These are phyloP conservation scores for Plebejus argus DNA, from an alignment of 2,888 invertebrate species.

Conservation along the genomic window DNA sequence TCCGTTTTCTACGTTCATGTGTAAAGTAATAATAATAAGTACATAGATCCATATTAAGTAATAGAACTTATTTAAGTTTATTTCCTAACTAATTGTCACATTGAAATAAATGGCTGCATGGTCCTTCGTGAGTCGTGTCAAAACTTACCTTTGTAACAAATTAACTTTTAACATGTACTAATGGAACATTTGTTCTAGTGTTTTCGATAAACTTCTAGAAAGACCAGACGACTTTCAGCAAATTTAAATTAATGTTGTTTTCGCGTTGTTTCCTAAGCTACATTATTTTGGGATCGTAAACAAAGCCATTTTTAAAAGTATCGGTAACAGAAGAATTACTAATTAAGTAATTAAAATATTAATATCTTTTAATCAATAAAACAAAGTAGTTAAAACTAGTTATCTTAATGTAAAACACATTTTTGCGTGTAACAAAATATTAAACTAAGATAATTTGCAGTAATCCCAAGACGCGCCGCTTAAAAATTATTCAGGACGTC, in stretches of 20 bases:
- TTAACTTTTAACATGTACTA: neutral
- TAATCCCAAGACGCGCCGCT: too few relatives aligned
- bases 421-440: too few relatives aligned
- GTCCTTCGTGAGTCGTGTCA: neutral
- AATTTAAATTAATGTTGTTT: conserved; percentile 19
- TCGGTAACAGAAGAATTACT: neutral
- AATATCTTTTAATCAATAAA: too few relatives aligned
- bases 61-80: neutral
- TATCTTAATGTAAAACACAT: too few relatives aligned
- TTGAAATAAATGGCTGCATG: neutral
- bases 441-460: too few relatives aligned
- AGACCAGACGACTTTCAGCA: conserved; percentile 16
- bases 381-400: too few relatives aligned
- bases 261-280: neutral
- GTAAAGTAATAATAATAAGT: too few relatives aligned
- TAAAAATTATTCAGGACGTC: too few relatives aligned
- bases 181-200: neutral
- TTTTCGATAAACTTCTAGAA: neutral
- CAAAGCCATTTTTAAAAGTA: neutral
- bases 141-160: neutral
- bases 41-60: neutral
- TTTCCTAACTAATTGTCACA: neutral
- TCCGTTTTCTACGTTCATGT: too few relatives aligned
- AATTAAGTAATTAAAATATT: too few relatives aligned
- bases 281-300: neutral